Evolutionary conservation across 2,888 invertebrate genomes (phyloP), one percentile per base, ranked within the genome.

Genomic region (Sclerodermus sp.): DNA sequence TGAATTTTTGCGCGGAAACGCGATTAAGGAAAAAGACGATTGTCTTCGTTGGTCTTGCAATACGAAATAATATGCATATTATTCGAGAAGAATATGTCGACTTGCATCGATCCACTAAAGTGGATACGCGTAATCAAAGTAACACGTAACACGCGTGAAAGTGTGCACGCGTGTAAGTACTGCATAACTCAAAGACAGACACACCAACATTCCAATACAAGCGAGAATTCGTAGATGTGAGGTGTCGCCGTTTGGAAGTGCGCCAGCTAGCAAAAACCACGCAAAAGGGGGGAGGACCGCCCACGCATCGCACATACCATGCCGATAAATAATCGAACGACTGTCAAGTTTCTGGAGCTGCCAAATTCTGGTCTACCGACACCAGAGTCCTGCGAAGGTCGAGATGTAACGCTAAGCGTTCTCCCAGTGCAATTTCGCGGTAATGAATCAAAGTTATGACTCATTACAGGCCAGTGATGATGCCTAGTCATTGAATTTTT

Each of bases 261-360:
- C 53, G 71, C 76, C 76, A 77, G 61, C 60, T 61, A 62, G 46
- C 38, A 49, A 45, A 56, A 55, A 57, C 58, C 12, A 3, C 34
- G 34, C 8, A 34, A 12, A 13, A 34, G 34, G 34, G 34, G 6
- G 6, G 12, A 12, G 53, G 53, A 45, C 57, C 71, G 62, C 77
- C 77, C 67, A 76, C 76, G 71, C 71, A 71, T 68, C 60, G 63
- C 68, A 67, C 76, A 76, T 76, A 74, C 74, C 77, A 63, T 74
- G 62, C 67, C 72, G 73, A 77, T 77, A 76, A 77, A 76, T 76
- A 76, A 77, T 77, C 73, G 67, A 74, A 72, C 55, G 51, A 55
- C 51, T 55, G 56, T 55, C 46, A 42, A 55, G 50, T 51, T 42
- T 45, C 51, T 41, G 41, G 31, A 32, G 39, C 48, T 60, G 57